phyloP scores from a whole-genome alignment of 2,797 vertebrate species.

The Myiotriccus ornatus region DNA sequence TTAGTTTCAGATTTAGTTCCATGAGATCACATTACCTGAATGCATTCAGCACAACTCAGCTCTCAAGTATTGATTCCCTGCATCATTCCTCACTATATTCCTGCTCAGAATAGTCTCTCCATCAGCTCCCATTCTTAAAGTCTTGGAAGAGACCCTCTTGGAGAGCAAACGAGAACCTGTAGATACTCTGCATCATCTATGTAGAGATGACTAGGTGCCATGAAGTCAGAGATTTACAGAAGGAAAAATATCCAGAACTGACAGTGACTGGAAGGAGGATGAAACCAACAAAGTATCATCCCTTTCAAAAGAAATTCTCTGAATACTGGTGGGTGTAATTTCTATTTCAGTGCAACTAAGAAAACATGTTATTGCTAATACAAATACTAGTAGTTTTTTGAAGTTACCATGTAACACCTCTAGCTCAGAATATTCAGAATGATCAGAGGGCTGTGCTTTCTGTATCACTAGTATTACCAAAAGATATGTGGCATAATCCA shows the following conservation, averaged over 20 bases:
- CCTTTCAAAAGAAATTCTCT: neutral
- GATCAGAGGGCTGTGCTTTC: neutral
- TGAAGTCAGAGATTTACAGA: neutral
- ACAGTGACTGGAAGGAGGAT: neutral
- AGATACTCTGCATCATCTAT: neutral
- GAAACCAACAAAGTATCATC: neutral
- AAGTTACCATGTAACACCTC: neutral
- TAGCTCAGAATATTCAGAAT: neutral
- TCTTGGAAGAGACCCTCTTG: neutral
- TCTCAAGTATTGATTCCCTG: neutral
- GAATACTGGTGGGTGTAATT: neutral
- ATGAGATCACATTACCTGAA: neutral
- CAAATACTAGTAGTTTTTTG: neutral
- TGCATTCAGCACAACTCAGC: rapidly evolving
- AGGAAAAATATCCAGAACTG: neutral
- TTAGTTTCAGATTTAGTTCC: neutral
- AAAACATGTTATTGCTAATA: neutral
- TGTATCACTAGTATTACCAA: neutral
- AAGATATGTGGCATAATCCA: neutral
- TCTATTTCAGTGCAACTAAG: neutral
- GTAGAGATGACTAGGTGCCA: neutral
- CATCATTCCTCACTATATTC: neutral
- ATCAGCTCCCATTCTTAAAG: neutral
- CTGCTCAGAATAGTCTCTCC: neutral
- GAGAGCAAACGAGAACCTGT: neutral